A percentile compares a stretch with the other conserved stretches of the same genome.
Conservation (phyloP, 2,888 invertebrate species). For the Neoaliturus tenellus region DNA sequence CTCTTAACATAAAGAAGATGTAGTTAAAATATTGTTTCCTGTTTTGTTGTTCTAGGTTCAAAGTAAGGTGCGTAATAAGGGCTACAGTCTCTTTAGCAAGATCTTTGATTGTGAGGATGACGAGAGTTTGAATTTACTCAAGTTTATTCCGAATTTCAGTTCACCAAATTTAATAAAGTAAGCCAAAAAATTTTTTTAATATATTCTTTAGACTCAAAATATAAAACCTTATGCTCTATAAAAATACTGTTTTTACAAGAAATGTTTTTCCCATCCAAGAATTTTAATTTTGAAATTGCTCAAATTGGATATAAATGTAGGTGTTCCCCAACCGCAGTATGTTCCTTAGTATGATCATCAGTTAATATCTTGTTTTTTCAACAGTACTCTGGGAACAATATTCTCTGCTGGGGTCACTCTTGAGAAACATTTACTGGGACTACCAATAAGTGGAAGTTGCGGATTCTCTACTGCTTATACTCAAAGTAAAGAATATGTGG, state of each 20-base stretch:
- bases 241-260: too few relatives aligned
- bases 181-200: too few relatives aligned
- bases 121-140: background rate
- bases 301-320: too few relatives aligned
- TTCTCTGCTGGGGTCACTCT: conserved; percentile 12
- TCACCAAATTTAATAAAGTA: background rate
- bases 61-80: background rate
- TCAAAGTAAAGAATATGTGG: background rate
- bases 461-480: background rate
- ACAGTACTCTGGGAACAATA: background rate
- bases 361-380: background rate
- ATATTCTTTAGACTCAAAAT: too few relatives aligned
- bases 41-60: background rate
- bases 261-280: too few relatives aligned
- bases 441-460: conserved; percentile 32
- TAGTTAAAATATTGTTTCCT: too few relatives aligned
- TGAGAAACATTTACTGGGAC: background rate
- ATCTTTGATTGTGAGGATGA: conserved; percentile 34
- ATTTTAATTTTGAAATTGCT: too few relatives aligned
- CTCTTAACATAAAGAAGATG: too few relatives aligned
- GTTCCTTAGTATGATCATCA: too few relatives aligned
- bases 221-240: too few relatives aligned
- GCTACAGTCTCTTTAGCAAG: background rate
- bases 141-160: background rate
- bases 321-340: too few relatives aligned